A percentile compares a stretch with the other conserved stretches of the same genome.
These are phyloP conservation scores for Trichomalopsis sarcophagae DNA, from an alignment of 1,140 invertebrate genomes.

Conservation along the genomic window DNA sequence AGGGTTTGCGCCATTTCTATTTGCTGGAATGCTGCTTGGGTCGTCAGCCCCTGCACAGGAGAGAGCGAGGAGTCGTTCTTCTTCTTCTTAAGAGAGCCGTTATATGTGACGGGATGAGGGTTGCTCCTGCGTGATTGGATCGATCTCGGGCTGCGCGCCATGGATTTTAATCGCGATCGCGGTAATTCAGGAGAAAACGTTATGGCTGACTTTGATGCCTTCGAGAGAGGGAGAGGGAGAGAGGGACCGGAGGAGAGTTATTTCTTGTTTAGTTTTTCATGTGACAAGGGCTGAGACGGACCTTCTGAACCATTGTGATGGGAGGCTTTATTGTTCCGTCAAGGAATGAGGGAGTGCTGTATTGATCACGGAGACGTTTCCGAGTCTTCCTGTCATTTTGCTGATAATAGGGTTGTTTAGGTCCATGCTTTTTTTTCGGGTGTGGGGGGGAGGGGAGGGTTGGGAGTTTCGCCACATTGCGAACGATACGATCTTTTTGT, in stretches of 20 bases:
- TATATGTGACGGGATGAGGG: constrained; percentile 7
- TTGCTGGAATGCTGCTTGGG: not conserved
- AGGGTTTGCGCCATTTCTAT: constrained; percentile 9
- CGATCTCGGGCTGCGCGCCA: not conserved
- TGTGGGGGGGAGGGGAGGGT: too few relatives aligned
- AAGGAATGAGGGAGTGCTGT: not conserved
- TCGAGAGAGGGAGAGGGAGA: not conserved
- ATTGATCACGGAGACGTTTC: not conserved
- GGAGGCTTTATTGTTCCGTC: not conserved
- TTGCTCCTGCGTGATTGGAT: constrained; percentile 1
- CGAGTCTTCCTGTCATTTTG: not conserved
- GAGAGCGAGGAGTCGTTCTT: not conserved
- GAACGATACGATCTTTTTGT: too few relatives aligned
- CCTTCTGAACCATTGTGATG: not conserved
- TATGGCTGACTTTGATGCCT: not conserved
- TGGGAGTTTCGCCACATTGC: too few relatives aligned
- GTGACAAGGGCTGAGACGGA: not conserved
- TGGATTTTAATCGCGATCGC: constrained; percentile 29
- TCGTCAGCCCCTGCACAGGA: not conserved
- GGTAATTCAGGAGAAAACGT: not conserved
- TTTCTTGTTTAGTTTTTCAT: not conserved
- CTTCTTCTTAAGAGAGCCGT: not conserved
- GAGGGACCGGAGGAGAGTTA: not conserved
- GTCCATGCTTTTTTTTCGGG: too few relatives aligned
- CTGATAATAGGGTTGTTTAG: not conserved